Evolutionary conservation across 2,797 vertebrate genomes (phyloP).

Genomic region (Florisuga fusca): DNA sequence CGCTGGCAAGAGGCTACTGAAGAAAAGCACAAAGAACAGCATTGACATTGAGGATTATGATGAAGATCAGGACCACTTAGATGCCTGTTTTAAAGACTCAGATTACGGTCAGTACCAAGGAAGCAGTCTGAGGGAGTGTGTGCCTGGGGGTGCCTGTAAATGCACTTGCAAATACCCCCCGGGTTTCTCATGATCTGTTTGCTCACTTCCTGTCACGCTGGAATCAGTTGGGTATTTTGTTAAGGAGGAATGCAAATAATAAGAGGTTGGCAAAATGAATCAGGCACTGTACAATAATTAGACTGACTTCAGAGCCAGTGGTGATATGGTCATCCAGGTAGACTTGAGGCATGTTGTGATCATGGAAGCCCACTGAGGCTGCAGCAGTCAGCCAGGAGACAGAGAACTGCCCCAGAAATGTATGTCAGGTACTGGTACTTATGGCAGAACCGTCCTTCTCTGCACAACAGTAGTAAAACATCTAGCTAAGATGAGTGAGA

Average conservation of each 20-base stretch:
- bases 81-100: slow-evolving; percentile 97
- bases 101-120: slow-evolving; percentile 87
- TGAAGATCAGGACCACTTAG: slow-evolving; percentile 96
- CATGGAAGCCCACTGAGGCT: background rate
- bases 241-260: background rate
- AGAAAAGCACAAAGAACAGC: slow-evolving; percentile 91
- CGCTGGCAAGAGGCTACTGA: slow-evolving; percentile 86
- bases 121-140: background rate
- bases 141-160: background rate
- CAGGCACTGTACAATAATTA: background rate
- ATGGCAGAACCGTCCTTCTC: background rate
- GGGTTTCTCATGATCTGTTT: accelerated
- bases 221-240: accelerated
- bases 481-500: background rate
- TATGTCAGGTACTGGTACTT: background rate
- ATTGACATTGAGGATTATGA: slow-evolving; percentile 91
- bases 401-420: background rate
- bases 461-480: background rate
- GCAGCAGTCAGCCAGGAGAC: background rate
- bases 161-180: background rate
- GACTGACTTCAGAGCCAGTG: background rate
- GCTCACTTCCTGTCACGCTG: background rate
- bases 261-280: background rate
- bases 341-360: background rate
- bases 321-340: background rate